Base-by-base conservation (phyloP, 2,113 vertebrate genomes). In the Drymodes brunneopygia region DNA sequence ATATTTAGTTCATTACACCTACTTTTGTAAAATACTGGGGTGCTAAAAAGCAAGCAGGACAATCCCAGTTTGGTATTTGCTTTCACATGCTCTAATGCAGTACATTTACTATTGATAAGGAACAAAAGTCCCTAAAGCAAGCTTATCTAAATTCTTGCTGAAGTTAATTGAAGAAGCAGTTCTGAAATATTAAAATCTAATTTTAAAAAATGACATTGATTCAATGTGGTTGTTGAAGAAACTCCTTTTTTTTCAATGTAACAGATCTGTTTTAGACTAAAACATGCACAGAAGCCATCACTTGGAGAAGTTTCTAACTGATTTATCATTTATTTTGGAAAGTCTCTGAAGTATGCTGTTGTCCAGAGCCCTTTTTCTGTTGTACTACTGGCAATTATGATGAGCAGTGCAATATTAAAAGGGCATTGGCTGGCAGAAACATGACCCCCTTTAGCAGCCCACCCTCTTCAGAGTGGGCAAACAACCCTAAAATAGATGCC, bases 371-470 rank as follows among this genome's bases (percentile, higher is more conserved):
- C 99, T 99, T 99, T 99, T 99, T 98, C 98, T 99, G 98, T 99
- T 99, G 99, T 98, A 98, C 99, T 99, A 98, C 99, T 99, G 99
- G 98, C 98, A 98, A 98, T 98, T 98, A 98, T 98, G 98, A 98
- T 98, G 98, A 99, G 99, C 99, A 99, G 99, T 99, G 99, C 99
- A 99, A 99, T 99, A 99, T 99, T 99, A 99, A 99, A 99, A 99
- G 99, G 99, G 99, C 99, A 99, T 99, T 98, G 99, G 99, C 98
- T 98, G 98, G 98, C 98, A 98, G 97, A 98, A 98, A 98, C 96
- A 94, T 98, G 98, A 98, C 98, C 97, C 97, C 97, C 84, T 97
- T 96, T 96, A 96, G 97, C 97, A 96, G 97, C 88, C 97, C 96
- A 97, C 97, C 98, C 96, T 95, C 94, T 92, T 94, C 95, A 95